Conservation (phyloP, 2,113 vertebrate genomes). For the Notothenia rossii region DNA sequence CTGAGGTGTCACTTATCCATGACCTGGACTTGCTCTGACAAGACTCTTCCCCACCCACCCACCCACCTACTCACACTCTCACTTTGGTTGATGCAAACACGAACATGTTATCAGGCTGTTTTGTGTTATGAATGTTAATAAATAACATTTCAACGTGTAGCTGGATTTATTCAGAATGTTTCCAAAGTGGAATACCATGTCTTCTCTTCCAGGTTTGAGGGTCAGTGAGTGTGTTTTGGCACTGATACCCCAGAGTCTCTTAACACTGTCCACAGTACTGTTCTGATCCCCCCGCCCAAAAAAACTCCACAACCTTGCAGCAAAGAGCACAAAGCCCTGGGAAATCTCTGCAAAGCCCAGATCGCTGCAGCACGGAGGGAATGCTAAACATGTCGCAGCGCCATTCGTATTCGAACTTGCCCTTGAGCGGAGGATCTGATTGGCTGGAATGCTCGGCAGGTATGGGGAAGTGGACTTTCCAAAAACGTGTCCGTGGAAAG, state of each 20-base stretch:
- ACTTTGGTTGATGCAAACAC: neutral
- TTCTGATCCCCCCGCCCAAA: neutral
- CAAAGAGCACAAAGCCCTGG: conserved; percentile 41
- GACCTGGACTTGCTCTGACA: conserved; percentile 47
- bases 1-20: conserved; percentile 8
- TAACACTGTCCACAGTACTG: conserved; percentile 5
- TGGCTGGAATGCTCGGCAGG: conserved; percentile 60
- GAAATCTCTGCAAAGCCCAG: conserved; percentile 54
- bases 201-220: conserved; percentile 11
- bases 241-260: neutral
- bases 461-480: conserved; percentile 69
- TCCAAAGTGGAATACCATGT: neutral
- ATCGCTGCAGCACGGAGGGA: conserved; percentile 47
- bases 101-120: neutral
- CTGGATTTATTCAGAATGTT: conserved; percentile 10
- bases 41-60: neutral
- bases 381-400: conserved; percentile 74
- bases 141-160: neutral
- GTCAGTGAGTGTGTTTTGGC: conserved; percentile 20
- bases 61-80: neutral
- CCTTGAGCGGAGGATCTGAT: conserved; percentile 21
- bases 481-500: conserved; percentile 37
- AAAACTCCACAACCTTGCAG: conserved; percentile 2
- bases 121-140: neutral
- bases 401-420: conserved; percentile 70